A percentile compares a stretch with the other conserved stretches of the same genome.
These are phyloP conservation scores for Alosa sapidissima DNA, from an alignment of 2,797 vertebrate genomes.

Conservation along the genomic window DNA sequence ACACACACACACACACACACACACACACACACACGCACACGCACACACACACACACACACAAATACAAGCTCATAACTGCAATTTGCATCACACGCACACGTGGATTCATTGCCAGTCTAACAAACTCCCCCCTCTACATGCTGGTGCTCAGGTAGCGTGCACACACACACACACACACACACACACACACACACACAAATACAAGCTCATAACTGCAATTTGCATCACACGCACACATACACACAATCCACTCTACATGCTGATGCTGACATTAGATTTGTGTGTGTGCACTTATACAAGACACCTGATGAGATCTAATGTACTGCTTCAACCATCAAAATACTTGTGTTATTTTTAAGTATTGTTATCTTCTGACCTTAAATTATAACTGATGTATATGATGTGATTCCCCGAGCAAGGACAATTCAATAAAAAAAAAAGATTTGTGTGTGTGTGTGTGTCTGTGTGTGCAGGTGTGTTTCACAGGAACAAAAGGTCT, in stretches of 20 bases:
- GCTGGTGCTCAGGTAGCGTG: slow-evolving; percentile 79
- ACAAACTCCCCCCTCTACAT: slow-evolving; percentile 82
- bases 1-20: background rate
- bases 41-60: background rate
- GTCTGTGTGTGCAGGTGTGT: slow-evolving; percentile 67
- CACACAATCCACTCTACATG: background rate
- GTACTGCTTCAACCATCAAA: too few relatives aligned
- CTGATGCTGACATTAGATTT: background rate
- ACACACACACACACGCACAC: background rate
- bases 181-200: background rate
- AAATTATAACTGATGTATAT: too few relatives aligned
- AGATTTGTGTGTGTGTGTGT: background rate
- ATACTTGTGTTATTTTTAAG: too few relatives aligned
- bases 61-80: too few relatives aligned
- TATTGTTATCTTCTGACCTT: too few relatives aligned
- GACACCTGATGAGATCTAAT: too few relatives aligned
- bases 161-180: background rate
- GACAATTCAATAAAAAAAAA: too few relatives aligned
- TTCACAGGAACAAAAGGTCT: slow-evolving; percentile 76
- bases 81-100: background rate
- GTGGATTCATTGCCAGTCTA: slow-evolving; percentile 70
- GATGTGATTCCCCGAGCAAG: too few relatives aligned
- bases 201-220: too few relatives aligned
- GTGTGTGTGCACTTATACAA: background rate
- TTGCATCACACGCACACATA: background rate